A percentile compares a stretch with the other conserved stretches of the same genome.
Evolutionary conservation across 1,140 invertebrate genomes (phyloP).

Genomic region (Pseudomyrmex flavicornis): DNA sequence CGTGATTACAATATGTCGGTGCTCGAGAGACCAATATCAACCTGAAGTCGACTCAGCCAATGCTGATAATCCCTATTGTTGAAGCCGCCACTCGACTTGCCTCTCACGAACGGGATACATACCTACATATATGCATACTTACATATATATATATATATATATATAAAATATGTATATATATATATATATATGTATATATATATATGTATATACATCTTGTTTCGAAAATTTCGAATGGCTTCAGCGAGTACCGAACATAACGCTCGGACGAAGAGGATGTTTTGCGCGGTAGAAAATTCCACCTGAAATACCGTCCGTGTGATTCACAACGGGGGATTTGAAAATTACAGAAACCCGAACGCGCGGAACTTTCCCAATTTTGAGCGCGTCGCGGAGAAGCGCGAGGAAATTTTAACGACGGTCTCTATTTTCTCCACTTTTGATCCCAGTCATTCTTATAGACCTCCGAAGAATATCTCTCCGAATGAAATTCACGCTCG

Average conservation of each 20-base stretch:
- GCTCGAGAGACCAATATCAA: slow-evolving; percentile 77
- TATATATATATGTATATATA: too few relatives aligned
- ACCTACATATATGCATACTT: too few relatives aligned
- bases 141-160: too few relatives aligned
- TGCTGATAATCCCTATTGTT: slow-evolving; percentile 79
- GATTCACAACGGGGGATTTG: neutral
- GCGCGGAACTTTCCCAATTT: neutral
- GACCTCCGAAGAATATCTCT: neutral
- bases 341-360: neutral
- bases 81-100: slow-evolving; percentile 70
- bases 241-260: slow-evolving; percentile 25
- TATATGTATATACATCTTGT: slow-evolving; percentile 63
- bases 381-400: neutral
- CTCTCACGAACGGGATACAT: slow-evolving; percentile 58
- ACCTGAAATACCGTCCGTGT: neutral
- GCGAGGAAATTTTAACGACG: slow-evolving; percentile 38
- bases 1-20: slow-evolving; percentile 82
- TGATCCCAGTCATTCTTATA: neutral
- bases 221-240: slow-evolving; percentile 73
- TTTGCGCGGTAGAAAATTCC: slow-evolving; percentile 11
- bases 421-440: slow-evolving; percentile 4
- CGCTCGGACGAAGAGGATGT: neutral
- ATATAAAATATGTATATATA: too few relatives aligned
- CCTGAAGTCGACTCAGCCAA: slow-evolving; percentile 75
- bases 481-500: slow-evolving; percentile 2